Conservation (phyloP, 2,113 vertebrate species). For the Elgaria multicarinata region DNA sequence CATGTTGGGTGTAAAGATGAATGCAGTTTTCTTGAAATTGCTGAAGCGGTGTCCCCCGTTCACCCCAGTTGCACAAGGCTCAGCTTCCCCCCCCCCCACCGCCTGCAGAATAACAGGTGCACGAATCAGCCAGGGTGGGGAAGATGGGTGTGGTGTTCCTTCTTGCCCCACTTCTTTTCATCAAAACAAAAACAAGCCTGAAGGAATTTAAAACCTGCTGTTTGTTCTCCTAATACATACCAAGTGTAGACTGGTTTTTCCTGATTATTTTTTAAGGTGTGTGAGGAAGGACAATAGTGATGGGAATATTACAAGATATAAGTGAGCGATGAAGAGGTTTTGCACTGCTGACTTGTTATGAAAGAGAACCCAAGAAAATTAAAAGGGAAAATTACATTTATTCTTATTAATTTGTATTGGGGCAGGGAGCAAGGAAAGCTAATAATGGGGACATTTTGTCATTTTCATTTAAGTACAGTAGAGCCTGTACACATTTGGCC, state of each 20-base stretch:
- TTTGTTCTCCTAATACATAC: slow-evolving; percentile 45
- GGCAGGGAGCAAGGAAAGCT: slow-evolving; percentile 32
- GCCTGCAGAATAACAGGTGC: slow-evolving; percentile 45
- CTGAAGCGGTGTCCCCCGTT: background rate
- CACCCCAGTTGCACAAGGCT: background rate
- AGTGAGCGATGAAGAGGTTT: background rate
- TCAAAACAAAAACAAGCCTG: slow-evolving; percentile 54
- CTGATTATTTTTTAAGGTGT: slow-evolving; percentile 36
- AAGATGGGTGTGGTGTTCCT: slow-evolving; percentile 20
- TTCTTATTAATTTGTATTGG: slow-evolving; percentile 46
- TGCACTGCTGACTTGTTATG: slow-evolving; percentile 15
- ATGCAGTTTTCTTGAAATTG: slow-evolving; percentile 4
- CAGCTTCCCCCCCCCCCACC: background rate
- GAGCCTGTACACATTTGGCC: background rate
- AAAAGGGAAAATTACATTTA: slow-evolving; percentile 21
- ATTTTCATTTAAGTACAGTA: background rate
- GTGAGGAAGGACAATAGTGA: background rate
- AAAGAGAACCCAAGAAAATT: background rate
- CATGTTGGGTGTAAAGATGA: background rate
- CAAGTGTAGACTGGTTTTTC: slow-evolving; percentile 65
- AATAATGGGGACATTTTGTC: slow-evolving; percentile 27
- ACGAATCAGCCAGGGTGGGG: background rate
- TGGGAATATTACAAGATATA: background rate
- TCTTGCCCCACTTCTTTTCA: slow-evolving; percentile 20
- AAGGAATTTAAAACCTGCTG: slow-evolving; percentile 54